A percentile compares a stretch with the other conserved stretches of the same genome.
phyloP scores from a whole-genome alignment of 2,888 invertebrate genomes.

The Eudemis profundana region DNA sequence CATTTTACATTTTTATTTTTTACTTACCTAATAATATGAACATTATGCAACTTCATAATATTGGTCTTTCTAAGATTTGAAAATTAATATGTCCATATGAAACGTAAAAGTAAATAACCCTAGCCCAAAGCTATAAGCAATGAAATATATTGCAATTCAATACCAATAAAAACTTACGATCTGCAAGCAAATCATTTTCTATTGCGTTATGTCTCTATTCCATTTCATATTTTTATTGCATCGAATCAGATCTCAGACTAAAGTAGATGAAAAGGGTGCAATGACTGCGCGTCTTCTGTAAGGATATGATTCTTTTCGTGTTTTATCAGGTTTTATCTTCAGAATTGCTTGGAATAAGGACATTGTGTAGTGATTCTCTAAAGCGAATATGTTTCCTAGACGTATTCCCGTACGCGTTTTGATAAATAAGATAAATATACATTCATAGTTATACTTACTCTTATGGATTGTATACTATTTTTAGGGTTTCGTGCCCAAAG shows the following conservation, averaged over 20 bases:
- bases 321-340: background rate
- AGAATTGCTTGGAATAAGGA: no score
- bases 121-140: conserved; percentile 20
- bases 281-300: background rate
- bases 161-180: conserved; percentile 23
- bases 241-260: conserved; percentile 15
- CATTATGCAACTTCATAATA: conserved; percentile 65
- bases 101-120: conserved; percentile 1
- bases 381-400: no score
- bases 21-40: conserved; percentile 63
- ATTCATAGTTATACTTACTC: no score
- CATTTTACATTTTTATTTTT: conserved; percentile 8
- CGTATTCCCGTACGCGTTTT: no score
- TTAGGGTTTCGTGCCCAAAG: no score
- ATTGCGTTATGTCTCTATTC: conserved; percentile 36
- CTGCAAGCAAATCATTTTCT: conserved; percentile 31
- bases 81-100: conserved; percentile 16
- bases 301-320: background rate
- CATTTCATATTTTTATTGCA: conserved; percentile 23
- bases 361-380: no score
- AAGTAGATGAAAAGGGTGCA: conserved; percentile 5
- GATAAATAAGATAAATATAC: no score
- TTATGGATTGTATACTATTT: no score
- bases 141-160: conserved; percentile 32
- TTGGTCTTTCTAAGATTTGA: conserved; percentile 12